These are phyloP conservation scores for Cossypha niveicapilla DNA, from an alignment of 2,797 vertebrate species.

Conservation along the genomic window DNA sequence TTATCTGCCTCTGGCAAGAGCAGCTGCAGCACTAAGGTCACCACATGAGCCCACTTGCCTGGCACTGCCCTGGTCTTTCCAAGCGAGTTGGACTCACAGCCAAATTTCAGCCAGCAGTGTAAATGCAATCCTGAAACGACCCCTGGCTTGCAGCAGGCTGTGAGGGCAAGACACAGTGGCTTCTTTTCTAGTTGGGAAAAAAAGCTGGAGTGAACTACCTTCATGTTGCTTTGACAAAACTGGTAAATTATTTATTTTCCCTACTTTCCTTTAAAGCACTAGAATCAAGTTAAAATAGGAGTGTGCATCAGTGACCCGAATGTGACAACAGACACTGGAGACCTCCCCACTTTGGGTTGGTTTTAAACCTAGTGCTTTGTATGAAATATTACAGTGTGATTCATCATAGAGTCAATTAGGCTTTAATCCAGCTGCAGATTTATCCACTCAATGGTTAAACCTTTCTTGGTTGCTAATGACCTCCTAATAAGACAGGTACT, in stretches of 20 bases:
- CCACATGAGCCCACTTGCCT: neutral
- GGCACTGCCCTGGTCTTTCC: neutral
- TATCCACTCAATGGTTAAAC: conserved; percentile 3
- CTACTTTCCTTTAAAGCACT: neutral
- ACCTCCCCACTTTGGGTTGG: neutral
- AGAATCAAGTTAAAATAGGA: neutral
- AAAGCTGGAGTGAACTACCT: neutral
- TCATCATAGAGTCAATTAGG: conserved; percentile 22
- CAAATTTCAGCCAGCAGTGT: neutral
- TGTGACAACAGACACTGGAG: neutral
- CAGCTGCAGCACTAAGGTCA: neutral
- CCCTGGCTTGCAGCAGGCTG: neutral
- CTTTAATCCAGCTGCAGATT: conserved; percentile 26
- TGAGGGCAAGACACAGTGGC: neutral
- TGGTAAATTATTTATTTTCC: neutral
- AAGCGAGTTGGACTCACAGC: neutral
- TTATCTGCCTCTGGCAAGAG: neutral
- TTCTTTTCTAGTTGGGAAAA: neutral
- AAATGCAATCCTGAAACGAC: neutral
- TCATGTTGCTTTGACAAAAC: neutral
- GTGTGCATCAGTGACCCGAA: neutral
- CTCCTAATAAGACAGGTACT: neutral
- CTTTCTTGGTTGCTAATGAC: neutral
- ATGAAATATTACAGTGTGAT: conserved; percentile 6
- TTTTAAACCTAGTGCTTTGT: neutral